Base-by-base conservation (phyloP, 35 echinoderm and acorn worm species). In the Apostichopus parvimensis region DNA sequence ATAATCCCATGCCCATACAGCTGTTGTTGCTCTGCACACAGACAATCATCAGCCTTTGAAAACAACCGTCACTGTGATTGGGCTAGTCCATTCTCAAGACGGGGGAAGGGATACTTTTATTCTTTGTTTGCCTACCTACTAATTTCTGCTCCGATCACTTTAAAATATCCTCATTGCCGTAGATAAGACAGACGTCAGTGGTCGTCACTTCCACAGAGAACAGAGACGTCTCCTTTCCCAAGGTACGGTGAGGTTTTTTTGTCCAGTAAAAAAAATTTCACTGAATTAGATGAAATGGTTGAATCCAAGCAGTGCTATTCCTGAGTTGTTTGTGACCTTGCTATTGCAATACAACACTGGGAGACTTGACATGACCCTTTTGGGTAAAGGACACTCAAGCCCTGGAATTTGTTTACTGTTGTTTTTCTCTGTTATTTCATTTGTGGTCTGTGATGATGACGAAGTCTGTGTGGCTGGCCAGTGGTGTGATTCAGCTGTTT, bases 381-480 rank as follows among this genome's bases (percentile, higher is more conserved):
- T 88, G 60, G 86, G 86, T 68, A 88, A 88, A 88, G 86, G 86
- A 88, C 60, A 68, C 28, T 68, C 17, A 88, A 64, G 53, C 86
- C 86, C 68, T 88, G 86, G 86, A 88, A 88, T 88, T 88, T 88
- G 86, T 88, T 88, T 88, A 88, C 86, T 88, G 81, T 84, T 84
- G 81, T 84, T 84, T 58, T 84, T 84, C 53, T 53, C 81, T 84
- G 81, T 84, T 84, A 84, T 88, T 88, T 21, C 17, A 88, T 52
- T 25, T 88, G 86, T 68, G 60, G 86, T 88, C 17, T 66, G 23
- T 87, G 14, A 11, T 22, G n/a, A 57, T 87, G 55, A 66, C 60
- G 34, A 45, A 45, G 34, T 26, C 54, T 65, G 57, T 72, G 62
- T 73, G 60, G 72, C 17, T 88, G 68, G 64, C 6, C 20, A 15